Conservation (phyloP, 2,888 invertebrate genomes). For the Sinohyriopsis cumingii region DNA sequence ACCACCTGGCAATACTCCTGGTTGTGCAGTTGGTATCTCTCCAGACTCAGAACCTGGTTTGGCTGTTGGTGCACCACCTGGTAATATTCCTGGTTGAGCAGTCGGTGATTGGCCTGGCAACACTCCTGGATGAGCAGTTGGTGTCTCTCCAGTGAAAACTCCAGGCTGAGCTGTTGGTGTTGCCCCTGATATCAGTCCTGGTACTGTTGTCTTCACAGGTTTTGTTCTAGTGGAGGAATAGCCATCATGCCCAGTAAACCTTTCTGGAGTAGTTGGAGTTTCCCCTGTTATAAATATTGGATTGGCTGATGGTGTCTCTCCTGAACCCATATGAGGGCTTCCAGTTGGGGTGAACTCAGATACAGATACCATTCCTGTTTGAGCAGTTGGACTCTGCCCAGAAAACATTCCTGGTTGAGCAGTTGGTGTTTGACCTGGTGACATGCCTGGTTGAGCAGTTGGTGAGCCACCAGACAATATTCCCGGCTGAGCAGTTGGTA, state of each 20-base stretch:
- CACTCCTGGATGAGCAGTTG: slow-evolving; percentile 23
- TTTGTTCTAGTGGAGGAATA: slow-evolving; percentile 1
- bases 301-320: slow-evolving; percentile 29
- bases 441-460: slow-evolving; percentile 16
- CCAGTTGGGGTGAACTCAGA: slow-evolving; percentile 24
- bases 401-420: slow-evolving; percentile 20
- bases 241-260: slow-evolving; percentile 10
- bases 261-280: slow-evolving; percentile 30
- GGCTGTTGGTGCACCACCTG: slow-evolving; percentile 6
- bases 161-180: slow-evolving; percentile 29
- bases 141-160: slow-evolving; percentile 14
- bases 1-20: slow-evolving; percentile 12
- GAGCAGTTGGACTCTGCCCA: slow-evolving; percentile 25
- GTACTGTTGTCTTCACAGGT: slow-evolving; percentile 1
- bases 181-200: slow-evolving; percentile 12
- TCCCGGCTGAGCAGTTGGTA: slow-evolving; percentile 32
- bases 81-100: neutral
- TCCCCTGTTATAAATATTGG: slow-evolving; percentile 18
- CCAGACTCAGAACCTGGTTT: slow-evolving; percentile 8
- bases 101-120: slow-evolving; percentile 15
- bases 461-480: slow-evolving; percentile 21
- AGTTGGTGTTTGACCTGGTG: slow-evolving; percentile 28
- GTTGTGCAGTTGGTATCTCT: slow-evolving; percentile 24
- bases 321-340: slow-evolving; percentile 13
- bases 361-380: slow-evolving; percentile 16